phyloP scores from a whole-genome alignment of 1,140 invertebrate species.

The Cydia pomonella region DNA sequence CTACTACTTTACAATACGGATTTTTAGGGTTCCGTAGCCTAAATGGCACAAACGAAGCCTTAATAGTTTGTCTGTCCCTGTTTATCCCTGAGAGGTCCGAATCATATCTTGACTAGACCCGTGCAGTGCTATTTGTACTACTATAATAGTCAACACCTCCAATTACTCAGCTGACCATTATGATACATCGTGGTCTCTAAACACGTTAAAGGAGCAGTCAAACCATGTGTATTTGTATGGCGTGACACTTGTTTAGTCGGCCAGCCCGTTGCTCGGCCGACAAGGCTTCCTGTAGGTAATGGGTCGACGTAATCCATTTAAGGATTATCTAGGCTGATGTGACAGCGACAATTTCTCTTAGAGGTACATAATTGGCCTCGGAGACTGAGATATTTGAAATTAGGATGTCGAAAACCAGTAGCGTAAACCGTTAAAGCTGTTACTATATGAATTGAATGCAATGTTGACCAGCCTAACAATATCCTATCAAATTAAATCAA shows the following conservation, averaged over 20 bases:
- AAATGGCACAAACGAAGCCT: no score
- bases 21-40: no score
- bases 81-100: no score
- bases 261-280: constrained; percentile 22
- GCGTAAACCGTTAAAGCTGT: neutral
- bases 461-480: neutral
- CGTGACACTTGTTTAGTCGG: constrained; percentile 10
- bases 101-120: no score
- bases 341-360: constrained; percentile 7
- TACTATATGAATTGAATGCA: neutral
- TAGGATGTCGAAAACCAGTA: neutral
- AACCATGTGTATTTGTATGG: neutral
- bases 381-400: neutral
- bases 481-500: no score
- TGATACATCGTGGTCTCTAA: no score
- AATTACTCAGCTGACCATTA: no score
- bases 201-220: neutral
- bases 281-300: constrained; percentile 24
- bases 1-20: no score
- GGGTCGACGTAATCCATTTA: constrained; percentile 11
- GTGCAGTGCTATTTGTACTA: no score
- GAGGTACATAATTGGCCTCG: constrained; percentile 18
- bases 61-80: no score
- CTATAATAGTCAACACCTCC: no score
- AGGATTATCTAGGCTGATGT: constrained; percentile 16